phyloP scores from a whole-genome alignment of 2,888 invertebrate genomes.

The Ctena decussata region DNA sequence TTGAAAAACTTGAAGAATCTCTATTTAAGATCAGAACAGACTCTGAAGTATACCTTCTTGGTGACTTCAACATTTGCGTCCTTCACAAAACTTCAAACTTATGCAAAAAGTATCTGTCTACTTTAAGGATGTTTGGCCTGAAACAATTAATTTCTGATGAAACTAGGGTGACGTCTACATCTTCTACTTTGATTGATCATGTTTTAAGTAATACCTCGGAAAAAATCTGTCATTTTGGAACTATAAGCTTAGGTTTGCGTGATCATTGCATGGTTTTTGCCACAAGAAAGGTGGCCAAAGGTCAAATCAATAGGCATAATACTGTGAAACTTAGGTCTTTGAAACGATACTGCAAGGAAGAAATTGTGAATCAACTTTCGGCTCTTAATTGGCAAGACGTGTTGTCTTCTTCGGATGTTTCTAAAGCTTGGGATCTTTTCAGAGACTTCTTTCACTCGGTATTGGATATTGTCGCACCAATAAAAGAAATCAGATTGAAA shows the following conservation, averaged over 20 bases:
- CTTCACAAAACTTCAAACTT: background rate
- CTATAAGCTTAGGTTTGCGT: background rate
- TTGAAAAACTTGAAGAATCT: constrained; percentile 5
- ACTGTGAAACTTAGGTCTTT: background rate
- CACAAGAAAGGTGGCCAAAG: background rate
- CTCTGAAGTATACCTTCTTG: background rate
- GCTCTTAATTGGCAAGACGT: no score
- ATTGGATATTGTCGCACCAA: constrained; percentile 7
- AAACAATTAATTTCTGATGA: constrained; percentile 13
- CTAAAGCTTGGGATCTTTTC: background rate
- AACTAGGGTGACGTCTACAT: constrained; percentile 13
- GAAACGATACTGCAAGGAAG: no score
- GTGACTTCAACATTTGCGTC: background rate
- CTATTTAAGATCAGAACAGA: background rate
- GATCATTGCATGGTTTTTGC: background rate
- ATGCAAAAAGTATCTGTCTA: constrained; percentile 1
- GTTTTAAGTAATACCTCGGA: background rate
- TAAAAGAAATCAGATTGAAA: constrained; percentile 14
- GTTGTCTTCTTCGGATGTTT: background rate
- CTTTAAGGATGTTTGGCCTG: constrained; percentile 6
- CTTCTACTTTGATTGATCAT: constrained; percentile 15
- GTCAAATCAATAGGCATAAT: background rate
- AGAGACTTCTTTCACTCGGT: constrained; percentile 18
- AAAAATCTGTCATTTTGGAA: constrained; percentile 19
- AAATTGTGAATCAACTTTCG: no score